phyloP scores from a whole-genome alignment of 2,888 invertebrate genomes.

The Vesta saturnalis region DNA sequence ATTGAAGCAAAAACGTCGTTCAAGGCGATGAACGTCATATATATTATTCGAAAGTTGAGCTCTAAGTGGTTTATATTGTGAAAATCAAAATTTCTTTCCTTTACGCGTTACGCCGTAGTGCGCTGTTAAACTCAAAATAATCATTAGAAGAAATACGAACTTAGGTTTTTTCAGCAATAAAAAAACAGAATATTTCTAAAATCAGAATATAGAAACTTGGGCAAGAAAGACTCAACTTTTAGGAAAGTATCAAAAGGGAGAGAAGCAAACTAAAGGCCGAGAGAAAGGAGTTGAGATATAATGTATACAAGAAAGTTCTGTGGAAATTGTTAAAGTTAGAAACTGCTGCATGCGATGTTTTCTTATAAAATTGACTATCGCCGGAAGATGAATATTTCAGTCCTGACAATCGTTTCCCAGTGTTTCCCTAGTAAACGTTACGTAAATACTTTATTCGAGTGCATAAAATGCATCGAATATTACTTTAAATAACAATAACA shows the following conservation, averaged over 20 bases:
- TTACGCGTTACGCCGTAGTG: constrained; percentile 17
- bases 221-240: constrained; percentile 35
- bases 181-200: constrained; percentile 14
- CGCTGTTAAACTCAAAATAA: no score
- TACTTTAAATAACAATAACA: neutral
- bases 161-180: neutral
- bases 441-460: constrained; percentile 42
- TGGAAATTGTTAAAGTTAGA: constrained; percentile 56
- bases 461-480: neutral
- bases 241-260: constrained; percentile 30
- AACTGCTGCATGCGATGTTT: constrained; percentile 56
- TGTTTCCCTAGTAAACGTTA: constrained; percentile 48
- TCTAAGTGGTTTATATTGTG: neutral
- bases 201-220: constrained; percentile 32
- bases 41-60: constrained; percentile 13
- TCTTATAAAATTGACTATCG: constrained; percentile 54
- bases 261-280: constrained; percentile 27
- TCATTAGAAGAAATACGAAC: no score
- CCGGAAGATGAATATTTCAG: constrained; percentile 55
- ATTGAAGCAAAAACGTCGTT: constrained; percentile 24
- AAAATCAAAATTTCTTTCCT: constrained; percentile 13
- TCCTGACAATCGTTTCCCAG: constrained; percentile 48
- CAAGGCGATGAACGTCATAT: constrained; percentile 24
- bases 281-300: constrained; percentile 36
- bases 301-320: constrained; percentile 52